Evolutionary conservation across 2,888 invertebrate genomes (phyloP).

Genomic region (Sepiola atlantica): DNA sequence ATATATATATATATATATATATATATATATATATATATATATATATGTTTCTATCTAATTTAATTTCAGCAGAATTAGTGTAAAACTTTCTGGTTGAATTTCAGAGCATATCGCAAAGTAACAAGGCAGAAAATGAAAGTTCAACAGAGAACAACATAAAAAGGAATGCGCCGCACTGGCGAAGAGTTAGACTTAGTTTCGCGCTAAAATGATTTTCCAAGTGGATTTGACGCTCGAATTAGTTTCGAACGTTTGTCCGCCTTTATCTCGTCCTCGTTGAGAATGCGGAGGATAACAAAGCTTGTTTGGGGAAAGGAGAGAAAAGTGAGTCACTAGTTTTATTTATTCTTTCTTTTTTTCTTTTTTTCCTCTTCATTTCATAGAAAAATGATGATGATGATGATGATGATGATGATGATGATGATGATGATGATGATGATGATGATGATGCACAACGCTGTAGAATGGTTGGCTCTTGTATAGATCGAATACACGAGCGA

Average conservation of each 20-base stretch:
- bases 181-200: neutral
- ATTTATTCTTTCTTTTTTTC: neutral
- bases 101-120: neutral
- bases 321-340: too few relatives aligned
- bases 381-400: too few relatives aligned
- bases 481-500: too few relatives aligned
- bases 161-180: neutral
- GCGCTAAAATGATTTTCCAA: neutral
- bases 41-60: too few relatives aligned
- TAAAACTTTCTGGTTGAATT: neutral
- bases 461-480: too few relatives aligned
- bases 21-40: neutral
- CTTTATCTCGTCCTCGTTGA: neutral
- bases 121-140: neutral
- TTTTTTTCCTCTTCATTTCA: too few relatives aligned
- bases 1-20: neutral
- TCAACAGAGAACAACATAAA: neutral
- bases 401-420: too few relatives aligned
- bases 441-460: too few relatives aligned
- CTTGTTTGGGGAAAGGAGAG: neutral
- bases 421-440: too few relatives aligned
- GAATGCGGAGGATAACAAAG: neutral
- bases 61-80: neutral
- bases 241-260: neutral
- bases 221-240: neutral